These are phyloP conservation scores for Cephonodes hylas DNA, from an alignment of 2,888 invertebrate species.

Conservation along the genomic window DNA sequence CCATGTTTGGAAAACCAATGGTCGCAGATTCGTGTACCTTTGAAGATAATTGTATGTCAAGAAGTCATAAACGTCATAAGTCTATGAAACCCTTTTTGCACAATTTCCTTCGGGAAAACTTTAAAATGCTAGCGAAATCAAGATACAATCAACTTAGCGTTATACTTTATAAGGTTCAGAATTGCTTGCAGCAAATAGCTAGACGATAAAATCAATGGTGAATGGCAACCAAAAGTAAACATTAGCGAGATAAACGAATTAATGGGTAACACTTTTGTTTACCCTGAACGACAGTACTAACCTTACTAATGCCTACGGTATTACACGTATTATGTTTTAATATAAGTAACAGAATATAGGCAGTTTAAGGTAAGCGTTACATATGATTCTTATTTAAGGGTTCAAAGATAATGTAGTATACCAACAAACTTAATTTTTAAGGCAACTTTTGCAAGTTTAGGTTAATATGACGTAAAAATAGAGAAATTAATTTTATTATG, in stretches of 20 bases:
- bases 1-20: no score
- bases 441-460: no score
- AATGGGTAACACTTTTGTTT: slow-evolving; percentile 39
- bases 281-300: not conserved
- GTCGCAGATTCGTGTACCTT: no score
- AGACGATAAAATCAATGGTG: slow-evolving; percentile 28
- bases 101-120: not conserved
- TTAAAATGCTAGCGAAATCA: slow-evolving; percentile 4
- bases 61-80: no score
- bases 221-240: slow-evolving; percentile 35
- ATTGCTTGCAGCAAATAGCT: not conserved
- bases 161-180: not conserved
- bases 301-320: not conserved
- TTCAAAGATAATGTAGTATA: no score
- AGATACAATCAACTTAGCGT: not conserved
- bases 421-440: no score
- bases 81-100: no score
- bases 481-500: no score
- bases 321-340: not conserved
- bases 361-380: no score
- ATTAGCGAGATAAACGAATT: slow-evolving; percentile 32
- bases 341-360: no score
- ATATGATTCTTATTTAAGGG: no score
- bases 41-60: not conserved
- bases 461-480: no score